Conservation (phyloP, 2,888 invertebrate genomes). For the Limnephilus rhombicus region DNA sequence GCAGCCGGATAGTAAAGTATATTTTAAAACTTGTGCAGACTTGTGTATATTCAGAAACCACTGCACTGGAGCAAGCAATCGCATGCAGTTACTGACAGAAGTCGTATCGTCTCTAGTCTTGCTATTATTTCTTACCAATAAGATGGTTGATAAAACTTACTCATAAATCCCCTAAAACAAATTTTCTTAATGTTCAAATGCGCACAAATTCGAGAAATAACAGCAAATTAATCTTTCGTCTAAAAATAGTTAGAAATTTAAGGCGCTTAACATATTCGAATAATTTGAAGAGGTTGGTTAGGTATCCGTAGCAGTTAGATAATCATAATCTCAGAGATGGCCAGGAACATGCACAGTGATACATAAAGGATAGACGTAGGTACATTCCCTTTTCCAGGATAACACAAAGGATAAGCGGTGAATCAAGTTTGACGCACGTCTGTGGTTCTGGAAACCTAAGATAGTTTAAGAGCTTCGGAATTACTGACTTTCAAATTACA, state of each 20-base stretch:
- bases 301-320: neutral
- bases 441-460: conserved; percentile 25
- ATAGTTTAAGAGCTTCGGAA: conserved; percentile 33
- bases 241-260: too few relatives aligned
- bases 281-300: neutral
- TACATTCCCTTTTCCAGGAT: neutral
- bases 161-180: too few relatives aligned
- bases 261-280: neutral
- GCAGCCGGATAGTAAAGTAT: too few relatives aligned
- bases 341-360: neutral
- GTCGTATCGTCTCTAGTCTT: too few relatives aligned
- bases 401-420: neutral
- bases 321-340: neutral
- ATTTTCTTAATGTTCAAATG: neutral
- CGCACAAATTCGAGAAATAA: neutral
- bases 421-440: conserved; percentile 40
- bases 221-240: neutral
- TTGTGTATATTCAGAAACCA: too few relatives aligned
- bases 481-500: conserved; percentile 26
- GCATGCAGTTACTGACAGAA: too few relatives aligned
- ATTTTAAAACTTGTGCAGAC: too few relatives aligned
- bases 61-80: too few relatives aligned
- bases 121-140: too few relatives aligned
- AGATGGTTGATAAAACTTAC: too few relatives aligned
- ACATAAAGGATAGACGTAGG: neutral